phyloP scores from a whole-genome alignment of 2,113 vertebrate species.

The Scartelaos histophorus region DNA sequence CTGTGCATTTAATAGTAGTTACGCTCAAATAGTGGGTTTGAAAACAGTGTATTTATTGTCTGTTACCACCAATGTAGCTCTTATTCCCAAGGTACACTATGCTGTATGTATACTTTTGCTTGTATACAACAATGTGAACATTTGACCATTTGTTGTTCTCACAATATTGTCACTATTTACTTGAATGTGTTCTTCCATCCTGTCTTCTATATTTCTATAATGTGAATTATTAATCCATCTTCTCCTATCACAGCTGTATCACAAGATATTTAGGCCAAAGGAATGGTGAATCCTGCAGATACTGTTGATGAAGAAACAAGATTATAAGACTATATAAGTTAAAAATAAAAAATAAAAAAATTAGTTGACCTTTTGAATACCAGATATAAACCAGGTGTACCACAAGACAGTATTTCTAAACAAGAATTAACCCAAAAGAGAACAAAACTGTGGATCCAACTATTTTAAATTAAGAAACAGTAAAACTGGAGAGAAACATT shows the following conservation, averaged over 20 bases:
- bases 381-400: too few relatives aligned
- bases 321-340: not conserved
- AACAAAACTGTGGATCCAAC: too few relatives aligned
- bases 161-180: not conserved
- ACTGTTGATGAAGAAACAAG: too few relatives aligned
- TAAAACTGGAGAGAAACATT: too few relatives aligned
- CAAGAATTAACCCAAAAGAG: too few relatives aligned
- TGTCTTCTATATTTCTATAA: not conserved
- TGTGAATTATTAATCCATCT: not conserved
- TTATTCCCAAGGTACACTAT: not conserved
- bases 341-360: too few relatives aligned
- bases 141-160: too few relatives aligned
- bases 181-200: not conserved
- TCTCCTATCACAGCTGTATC: not conserved
- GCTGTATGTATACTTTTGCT: not conserved
- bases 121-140: too few relatives aligned
- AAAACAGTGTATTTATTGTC: not conserved
- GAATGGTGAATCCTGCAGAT: not conserved
- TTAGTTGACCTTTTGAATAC: too few relatives aligned
- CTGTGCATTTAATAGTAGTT: slow-evolving; percentile 13
- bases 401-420: too few relatives aligned
- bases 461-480: too few relatives aligned
- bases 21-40: not conserved
- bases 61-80: not conserved
- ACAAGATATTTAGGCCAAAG: not conserved